Percentiles rank a stretch among this genome's conserved stretches.
Evolutionary conservation across 2,113 vertebrate genomes (phyloP).

Genomic region (Petrocephalus zakoni): DNA sequence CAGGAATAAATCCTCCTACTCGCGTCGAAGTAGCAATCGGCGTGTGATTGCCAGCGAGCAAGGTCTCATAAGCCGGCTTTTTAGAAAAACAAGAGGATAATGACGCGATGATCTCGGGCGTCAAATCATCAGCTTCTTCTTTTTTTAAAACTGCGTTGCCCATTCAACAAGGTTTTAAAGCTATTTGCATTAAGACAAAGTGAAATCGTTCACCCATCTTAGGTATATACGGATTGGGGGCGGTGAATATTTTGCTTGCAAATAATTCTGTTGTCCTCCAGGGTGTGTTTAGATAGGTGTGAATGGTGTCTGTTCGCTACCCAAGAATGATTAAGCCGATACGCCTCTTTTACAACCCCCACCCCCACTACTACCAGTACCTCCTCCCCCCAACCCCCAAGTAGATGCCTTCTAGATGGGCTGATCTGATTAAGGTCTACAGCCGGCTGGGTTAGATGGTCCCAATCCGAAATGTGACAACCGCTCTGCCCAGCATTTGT

Average conservation of each 20-base stretch:
- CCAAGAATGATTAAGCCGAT: slow-evolving; percentile 62
- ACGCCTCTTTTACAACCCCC: slow-evolving; percentile 40
- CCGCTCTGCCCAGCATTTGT: neutral
- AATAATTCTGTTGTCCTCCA: slow-evolving; percentile 67
- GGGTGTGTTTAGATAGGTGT: slow-evolving; percentile 70
- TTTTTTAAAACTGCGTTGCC: slow-evolving; percentile 56
- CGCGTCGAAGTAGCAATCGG: neutral
- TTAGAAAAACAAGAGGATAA: neutral
- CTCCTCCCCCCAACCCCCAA: neutral
- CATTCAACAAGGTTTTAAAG: slow-evolving; percentile 68
- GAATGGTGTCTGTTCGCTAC: slow-evolving; percentile 60
- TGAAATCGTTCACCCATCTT: slow-evolving; percentile 63
- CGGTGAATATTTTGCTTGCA: slow-evolving; percentile 57
- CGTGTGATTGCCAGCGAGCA: slow-evolving; percentile 40
- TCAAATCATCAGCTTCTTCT: slow-evolving; percentile 48
- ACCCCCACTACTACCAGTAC: neutral
- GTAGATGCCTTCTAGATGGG: neutral
- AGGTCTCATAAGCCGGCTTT: slow-evolving; percentile 22
- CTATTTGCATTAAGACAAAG: slow-evolving; percentile 72
- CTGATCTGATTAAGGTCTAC: neutral
- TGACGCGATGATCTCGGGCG: slow-evolving; percentile 39
- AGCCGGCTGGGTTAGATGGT: neutral
- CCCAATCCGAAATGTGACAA: neutral
- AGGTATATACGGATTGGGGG: slow-evolving; percentile 19
- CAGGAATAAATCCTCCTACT: neutral